Conservation (phyloP, 2,888 invertebrate genomes). For the Holacanthella duospinosa region DNA sequence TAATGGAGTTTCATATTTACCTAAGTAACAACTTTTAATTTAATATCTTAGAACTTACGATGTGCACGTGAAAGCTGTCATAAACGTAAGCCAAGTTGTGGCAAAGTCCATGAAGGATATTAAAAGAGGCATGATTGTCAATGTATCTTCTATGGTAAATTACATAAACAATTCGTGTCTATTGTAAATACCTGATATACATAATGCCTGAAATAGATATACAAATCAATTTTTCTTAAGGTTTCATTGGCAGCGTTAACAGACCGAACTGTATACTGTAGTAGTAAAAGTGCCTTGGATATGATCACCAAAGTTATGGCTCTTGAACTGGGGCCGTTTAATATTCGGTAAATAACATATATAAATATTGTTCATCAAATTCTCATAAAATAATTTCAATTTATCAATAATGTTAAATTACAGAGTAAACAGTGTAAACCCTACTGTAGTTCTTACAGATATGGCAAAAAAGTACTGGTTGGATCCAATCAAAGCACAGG, state of each 20-base stretch:
- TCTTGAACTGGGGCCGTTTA: conserved; percentile 59
- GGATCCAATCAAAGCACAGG: conserved; percentile 54
- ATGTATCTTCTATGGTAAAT: conserved; percentile 72
- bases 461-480: conserved; percentile 80
- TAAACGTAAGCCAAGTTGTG: conserved; percentile 76
- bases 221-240: conserved; percentile 25
- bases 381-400: not conserved
- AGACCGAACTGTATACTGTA: conserved; percentile 70
- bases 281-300: conserved; percentile 81
- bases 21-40: not conserved
- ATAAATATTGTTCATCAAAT: not conserved
- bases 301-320: conserved; percentile 72
- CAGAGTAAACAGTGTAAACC: conserved; percentile 74
- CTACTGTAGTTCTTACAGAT: conserved; percentile 86
- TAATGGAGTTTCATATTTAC: not conserved
- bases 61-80: conserved; percentile 71
- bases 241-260: conserved; percentile 53
- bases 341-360: conserved; percentile 12
- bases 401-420: too few species aligned
- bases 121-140: conserved; percentile 69
- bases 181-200: not conserved
- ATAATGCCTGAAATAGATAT: not conserved
- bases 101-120: conserved; percentile 62
- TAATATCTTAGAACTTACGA: conserved; percentile 43
- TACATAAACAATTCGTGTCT: conserved; percentile 16